phyloP scores from a whole-genome alignment of 2,113 vertebrate species.

The Notarius quadriscutis region DNA sequence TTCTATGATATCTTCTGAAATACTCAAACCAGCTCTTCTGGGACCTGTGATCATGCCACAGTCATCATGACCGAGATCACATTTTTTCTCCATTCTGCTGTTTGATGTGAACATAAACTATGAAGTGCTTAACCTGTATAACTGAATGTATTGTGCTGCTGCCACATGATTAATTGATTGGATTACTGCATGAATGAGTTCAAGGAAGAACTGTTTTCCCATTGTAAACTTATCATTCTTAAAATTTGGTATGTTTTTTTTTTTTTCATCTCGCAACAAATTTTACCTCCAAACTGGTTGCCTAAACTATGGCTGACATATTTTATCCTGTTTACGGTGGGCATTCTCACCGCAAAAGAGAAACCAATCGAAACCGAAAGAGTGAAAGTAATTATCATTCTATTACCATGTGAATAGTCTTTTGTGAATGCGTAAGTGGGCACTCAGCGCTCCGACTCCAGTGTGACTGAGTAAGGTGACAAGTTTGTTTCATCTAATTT shows the following conservation, averaged over 20 bases:
- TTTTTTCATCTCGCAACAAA: neutral
- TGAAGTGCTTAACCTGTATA: neutral
- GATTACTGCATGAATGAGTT: neutral
- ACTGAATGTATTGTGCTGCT: too few relatives aligned
- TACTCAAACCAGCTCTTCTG: neutral
- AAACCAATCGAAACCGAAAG: too few relatives aligned
- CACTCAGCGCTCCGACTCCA: too few relatives aligned
- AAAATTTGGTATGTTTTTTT: neutral
- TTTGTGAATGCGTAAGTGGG: too few relatives aligned
- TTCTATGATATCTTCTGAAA: neutral
- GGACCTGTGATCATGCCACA: neutral
- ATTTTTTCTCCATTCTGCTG: neutral
- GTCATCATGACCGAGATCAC: neutral
- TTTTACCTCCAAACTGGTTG: too few relatives aligned
- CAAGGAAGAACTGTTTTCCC: neutral
- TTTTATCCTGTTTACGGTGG: too few relatives aligned
- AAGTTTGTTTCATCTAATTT: too few relatives aligned
- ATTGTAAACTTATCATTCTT: neutral
- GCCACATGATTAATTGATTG: neutral
- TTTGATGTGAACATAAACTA: neutral
- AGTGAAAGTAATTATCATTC: too few relatives aligned
- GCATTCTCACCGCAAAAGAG: too few relatives aligned
- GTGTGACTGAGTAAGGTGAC: too few relatives aligned
- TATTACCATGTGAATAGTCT: too few relatives aligned
- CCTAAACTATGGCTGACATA: too few relatives aligned